Evolutionary conservation across 1,140 invertebrate species (phyloP), one percentile per base, ranked within the genome.

Genomic region (Drosophila miranda): DNA sequence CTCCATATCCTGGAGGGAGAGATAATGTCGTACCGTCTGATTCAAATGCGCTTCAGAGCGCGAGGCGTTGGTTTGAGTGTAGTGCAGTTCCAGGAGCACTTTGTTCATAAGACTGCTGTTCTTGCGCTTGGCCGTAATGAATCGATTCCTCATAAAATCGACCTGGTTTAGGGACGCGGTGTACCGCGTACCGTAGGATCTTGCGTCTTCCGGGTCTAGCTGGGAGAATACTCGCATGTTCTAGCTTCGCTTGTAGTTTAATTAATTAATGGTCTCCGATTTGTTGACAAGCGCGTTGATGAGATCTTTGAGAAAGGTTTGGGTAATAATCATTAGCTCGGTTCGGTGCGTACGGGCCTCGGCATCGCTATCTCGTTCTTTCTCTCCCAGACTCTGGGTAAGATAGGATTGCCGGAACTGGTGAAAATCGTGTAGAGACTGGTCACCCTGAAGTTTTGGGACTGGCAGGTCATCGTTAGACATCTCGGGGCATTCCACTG

Each of bases 41-140:
- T 84, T 55, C 1, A 83, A 21, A 6, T 34, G 48, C 0, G 44
- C 4, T 45, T 83, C 79, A 9, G 49, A 48, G 8, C 46, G 13
- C 13, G 21, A 48, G 21, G 1, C 21, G 2, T 63, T 43, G 7
- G 44, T 41, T 7, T 60, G 38, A 6, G 54, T 21, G 30, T 70
- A 53, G 5, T 46, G 13, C 0, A 83, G 49, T 6, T 83, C 41
- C 52, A 84, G 55, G 6, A 46, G 4, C 2, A 75, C 49, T 11
- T 13, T 57, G 6, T 26, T 16, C 28, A 75, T 23, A 2, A 61
- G 48, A 2, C 8, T 1, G n/a, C 49, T 45, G 5, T 49, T 50
- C 14, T 50, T 30, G 0, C 38, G 28, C 41, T 84, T 83, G 7
- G 52, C 38, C 3, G 1, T 6, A 0, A 48, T 23, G 3, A 38